Conservation (phyloP, 2,797 vertebrate species). For the Limnodromus scolopaceus region DNA sequence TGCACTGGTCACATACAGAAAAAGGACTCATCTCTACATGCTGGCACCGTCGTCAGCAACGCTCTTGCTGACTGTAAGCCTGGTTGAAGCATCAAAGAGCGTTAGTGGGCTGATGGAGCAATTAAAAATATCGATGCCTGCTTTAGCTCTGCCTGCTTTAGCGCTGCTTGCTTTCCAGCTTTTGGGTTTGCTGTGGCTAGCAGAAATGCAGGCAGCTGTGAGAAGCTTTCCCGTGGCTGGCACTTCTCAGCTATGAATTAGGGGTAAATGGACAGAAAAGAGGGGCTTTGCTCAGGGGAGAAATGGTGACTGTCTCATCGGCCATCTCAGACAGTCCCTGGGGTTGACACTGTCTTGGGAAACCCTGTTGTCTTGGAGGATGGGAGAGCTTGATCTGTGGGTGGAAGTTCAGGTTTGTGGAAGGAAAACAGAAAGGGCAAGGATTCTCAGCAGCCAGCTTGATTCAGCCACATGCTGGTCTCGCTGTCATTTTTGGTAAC, state of each 20-base stretch:
- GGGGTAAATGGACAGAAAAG: neutral
- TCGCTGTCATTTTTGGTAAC: neutral
- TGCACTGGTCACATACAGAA: neutral
- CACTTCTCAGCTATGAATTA: neutral
- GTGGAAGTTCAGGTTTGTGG: neutral
- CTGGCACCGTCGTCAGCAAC: neutral
- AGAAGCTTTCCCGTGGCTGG: neutral
- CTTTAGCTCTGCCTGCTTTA: neutral
- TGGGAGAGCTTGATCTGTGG: neutral
- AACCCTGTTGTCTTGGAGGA: neutral
- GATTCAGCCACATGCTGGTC: neutral
- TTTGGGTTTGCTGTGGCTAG: neutral
- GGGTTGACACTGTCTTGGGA: neutral
- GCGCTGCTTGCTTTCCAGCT: neutral
- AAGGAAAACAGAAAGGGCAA: neutral
- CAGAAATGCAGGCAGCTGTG: neutral
- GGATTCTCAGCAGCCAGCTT: neutral
- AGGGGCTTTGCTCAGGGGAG: neutral
- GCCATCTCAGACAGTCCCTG: neutral
- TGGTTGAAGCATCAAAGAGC: neutral
- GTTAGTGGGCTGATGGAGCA: neutral
- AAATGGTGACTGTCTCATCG: fast-evolving
- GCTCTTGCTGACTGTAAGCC: neutral
- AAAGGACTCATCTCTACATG: neutral
- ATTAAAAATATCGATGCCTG: conserved; percentile 1